Conservation (phyloP, 2,797 vertebrate species). For the Argyrosomus regius region DNA sequence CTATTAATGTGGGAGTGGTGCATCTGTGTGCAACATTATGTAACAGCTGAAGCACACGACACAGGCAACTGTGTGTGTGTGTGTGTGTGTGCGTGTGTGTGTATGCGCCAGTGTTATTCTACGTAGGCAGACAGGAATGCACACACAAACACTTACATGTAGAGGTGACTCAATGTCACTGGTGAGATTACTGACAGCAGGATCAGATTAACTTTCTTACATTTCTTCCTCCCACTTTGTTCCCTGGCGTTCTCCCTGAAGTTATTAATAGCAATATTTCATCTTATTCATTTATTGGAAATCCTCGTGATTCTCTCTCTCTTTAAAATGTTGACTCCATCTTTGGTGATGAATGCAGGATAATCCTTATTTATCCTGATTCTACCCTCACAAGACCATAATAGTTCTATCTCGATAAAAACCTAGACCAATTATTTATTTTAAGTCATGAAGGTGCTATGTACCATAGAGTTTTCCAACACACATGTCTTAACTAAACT, state of each 20-base stretch:
- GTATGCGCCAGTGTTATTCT: slow-evolving; percentile 10
- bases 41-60: slow-evolving; percentile 70
- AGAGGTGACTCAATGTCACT: slow-evolving; percentile 69
- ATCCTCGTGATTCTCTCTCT: neutral
- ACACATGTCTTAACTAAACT: too few relatives aligned
- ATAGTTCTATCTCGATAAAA: too few relatives aligned
- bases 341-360: neutral
- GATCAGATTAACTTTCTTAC: slow-evolving; percentile 19
- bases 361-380: neutral
- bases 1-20: slow-evolving; percentile 26
- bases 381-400: neutral
- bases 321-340: neutral
- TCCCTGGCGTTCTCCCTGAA: neutral
- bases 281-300: neutral
- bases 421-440: neutral
- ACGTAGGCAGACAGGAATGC: slow-evolving; percentile 31
- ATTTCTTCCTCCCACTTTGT: slow-evolving; percentile 18
- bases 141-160: slow-evolving; percentile 29
- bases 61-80: neutral
- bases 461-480: neutral
- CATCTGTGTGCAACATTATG: slow-evolving; percentile 61
- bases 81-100: slow-evolving; percentile 25
- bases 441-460: slow-evolving; percentile 1
- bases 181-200: slow-evolving; percentile 27
- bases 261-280: neutral